Conservation (phyloP, 2,888 invertebrate species). For the Parapristionchus giblindavisi region DNA sequence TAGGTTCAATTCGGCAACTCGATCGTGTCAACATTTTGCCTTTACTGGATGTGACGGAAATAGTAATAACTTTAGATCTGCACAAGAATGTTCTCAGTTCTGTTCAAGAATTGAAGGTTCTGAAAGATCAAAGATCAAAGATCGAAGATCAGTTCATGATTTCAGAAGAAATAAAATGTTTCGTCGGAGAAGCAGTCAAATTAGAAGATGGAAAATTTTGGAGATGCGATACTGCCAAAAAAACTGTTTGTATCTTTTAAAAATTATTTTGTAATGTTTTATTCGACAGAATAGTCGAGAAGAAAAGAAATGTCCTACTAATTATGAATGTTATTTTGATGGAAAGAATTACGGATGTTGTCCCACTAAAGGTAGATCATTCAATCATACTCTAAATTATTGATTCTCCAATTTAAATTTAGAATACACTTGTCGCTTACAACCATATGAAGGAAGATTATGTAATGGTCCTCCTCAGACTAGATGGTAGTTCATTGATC, state of each 20-base stretch:
- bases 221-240: constrained; percentile 45
- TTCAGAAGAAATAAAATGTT: constrained; percentile 59
- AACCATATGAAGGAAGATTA: constrained; percentile 38
- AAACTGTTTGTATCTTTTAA: background rate
- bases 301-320: constrained; percentile 52
- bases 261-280: background rate
- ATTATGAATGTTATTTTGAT: constrained; percentile 61
- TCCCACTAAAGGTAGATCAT: constrained; percentile 50
- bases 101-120: constrained; percentile 56
- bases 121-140: background rate
- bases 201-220: constrained; percentile 50
- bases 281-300: constrained; percentile 8
- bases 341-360: constrained; percentile 58
- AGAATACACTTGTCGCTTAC: constrained; percentile 44
- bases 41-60: constrained; percentile 54
- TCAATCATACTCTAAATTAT: background rate
- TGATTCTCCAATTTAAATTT: background rate
- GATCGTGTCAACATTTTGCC: constrained; percentile 54
- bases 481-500: constrained; percentile 79
- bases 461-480: constrained; percentile 78
- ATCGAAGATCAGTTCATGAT: background rate
- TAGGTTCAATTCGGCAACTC: constrained; percentile 49
- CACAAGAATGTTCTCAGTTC: constrained; percentile 53
- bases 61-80: constrained; percentile 55
- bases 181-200: constrained; percentile 53